Base-by-base conservation (phyloP, 1,140 invertebrate genomes). In the Drosophila kohkoa region DNA sequence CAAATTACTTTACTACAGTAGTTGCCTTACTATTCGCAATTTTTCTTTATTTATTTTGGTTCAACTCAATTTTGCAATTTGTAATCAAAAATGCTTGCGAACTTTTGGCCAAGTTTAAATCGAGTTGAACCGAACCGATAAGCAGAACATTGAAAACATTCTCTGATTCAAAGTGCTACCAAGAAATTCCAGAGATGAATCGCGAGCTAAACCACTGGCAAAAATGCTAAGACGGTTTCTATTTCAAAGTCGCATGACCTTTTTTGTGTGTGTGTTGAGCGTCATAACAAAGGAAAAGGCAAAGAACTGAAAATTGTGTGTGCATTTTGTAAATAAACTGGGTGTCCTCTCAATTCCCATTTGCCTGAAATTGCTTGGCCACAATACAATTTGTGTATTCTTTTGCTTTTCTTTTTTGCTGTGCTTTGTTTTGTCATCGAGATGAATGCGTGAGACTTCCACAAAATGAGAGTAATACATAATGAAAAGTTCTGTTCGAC, bases 311-410 rank as follows among this genome's bases (percentile, higher is more conserved):
- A 57, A 57, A 66, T 15, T 28, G 11, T 30, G 15, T 66, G 32
- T 43, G 46, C 41, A 55, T 54, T 73, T 62, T 75, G 69, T 62
- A 81, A 77, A 85, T 76, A 85, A 85, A 83, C 65, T 86, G 81
- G 64, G 62, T 54, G 48, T 43, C 51, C 71, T 55, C 64, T 71
- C 79, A 82, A 82, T 88, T 83, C 55, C 70, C 59, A 77, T 82
- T 72, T 74, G 35, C 32, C 32, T 1, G 13, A 72, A 71, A 68
- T 46, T 79, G 60, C 54, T 32, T 69, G 82, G 83, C 82, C 76
- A 82, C 76, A 77, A 73, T 70, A 87, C 77, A 83, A 87, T 83
- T 88, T 88, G 77, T 82, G 52, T 87, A 69, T 88, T 83, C 80
- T 88, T 88, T 69, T 58, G 62, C 20, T 25, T 25, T 25, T 25